Evolutionary conservation across 2,797 vertebrate genomes (phyloP).

Genomic region (Melanotaenia parkinsoni): DNA sequence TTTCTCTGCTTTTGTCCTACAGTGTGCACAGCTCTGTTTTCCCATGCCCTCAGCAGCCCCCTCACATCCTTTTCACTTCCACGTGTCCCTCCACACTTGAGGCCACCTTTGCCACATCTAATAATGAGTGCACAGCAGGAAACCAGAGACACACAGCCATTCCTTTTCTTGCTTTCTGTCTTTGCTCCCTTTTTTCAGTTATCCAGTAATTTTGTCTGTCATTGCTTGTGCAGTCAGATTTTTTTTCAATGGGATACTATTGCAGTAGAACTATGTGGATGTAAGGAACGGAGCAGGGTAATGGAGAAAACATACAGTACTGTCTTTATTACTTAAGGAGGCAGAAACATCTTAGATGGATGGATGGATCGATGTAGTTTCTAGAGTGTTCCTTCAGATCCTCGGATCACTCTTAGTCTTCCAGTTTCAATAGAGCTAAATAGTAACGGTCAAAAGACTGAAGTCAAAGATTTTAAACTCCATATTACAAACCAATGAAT

Average conservation of each 20-base stretch:
- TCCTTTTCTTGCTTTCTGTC: conserved; percentile 22
- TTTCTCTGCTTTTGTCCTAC: conserved; percentile 26
- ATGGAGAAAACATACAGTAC: not conserved
- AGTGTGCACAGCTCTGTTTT: conserved; percentile 38
- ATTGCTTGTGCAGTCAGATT: not conserved
- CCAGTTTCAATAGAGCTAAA: too few species aligned
- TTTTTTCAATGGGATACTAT: not conserved
- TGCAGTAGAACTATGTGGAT: not conserved
- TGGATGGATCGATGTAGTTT: too few species aligned
- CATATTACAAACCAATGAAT: too few species aligned
- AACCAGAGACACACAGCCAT: conserved; percentile 6
- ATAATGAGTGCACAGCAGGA: conserved; percentile 20
- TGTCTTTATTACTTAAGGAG: not conserved
- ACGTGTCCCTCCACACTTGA: conserved; percentile 53
- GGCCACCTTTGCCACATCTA: conserved; percentile 45
- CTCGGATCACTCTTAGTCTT: too few species aligned
- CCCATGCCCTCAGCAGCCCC: conserved; percentile 53
- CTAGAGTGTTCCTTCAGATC: too few species aligned
- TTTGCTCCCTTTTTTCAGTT: conserved; percentile 10
- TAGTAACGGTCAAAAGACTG: too few species aligned
- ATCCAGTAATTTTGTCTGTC: conserved; percentile 7
- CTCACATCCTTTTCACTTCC: conserved; percentile 60
- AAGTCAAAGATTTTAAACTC: too few species aligned
- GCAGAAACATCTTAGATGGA: not conserved
- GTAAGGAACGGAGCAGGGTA: not conserved